Evolutionary conservation across 2,113 vertebrate genomes (phyloP), one percentile per base, ranked within the genome.

Genomic region (Mesocricetus auratus): DNA sequence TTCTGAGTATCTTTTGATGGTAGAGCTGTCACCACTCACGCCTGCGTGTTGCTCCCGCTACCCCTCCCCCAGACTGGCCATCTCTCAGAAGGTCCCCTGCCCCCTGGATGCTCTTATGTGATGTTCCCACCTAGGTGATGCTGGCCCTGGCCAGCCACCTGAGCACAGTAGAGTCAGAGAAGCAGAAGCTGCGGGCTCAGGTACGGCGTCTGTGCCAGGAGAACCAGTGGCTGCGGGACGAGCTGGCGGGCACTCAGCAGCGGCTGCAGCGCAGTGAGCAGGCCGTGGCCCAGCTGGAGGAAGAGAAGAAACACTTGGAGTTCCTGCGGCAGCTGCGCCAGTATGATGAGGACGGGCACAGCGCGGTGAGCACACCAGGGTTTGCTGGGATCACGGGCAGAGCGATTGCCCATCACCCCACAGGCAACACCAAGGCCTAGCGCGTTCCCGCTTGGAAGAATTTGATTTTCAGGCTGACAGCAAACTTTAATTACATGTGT

Each of bases 251-350:
- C 97, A 99, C 99, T 33, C 99, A 99, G 98, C 99, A 99, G 98
- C 99, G 99, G 97, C 99, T 99, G 83, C 99, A 99, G 98, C 99
- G 99, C 94, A 99, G 99, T 7, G 99, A 99, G 31, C 99, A 99
- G 98, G 99, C 98, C 0, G 99, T 99, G 97, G 99, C 99, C 33
- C 99, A 99, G 98, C 99, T 99, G 64, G 99, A 99, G 98, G 99
- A 99, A 97, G 99, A 99, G 97, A 99, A 99, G 98, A 99, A 99
- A 89, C 99, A 99, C 96, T 98, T 99, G 88, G 99, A 99, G 98
- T 99, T 99, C 98, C 99, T 99, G 99, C 99, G 99, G 97, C 99
- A 99, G 98, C 98, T 99, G 88, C 99, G 99, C 97, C 99, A 99
- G 95, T 99, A 99, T 0, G 99, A 99, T 0, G 99, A 99, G 42